Base-by-base conservation (phyloP, 1,140 invertebrate species). In the Ostrea denselamellosa region DNA sequence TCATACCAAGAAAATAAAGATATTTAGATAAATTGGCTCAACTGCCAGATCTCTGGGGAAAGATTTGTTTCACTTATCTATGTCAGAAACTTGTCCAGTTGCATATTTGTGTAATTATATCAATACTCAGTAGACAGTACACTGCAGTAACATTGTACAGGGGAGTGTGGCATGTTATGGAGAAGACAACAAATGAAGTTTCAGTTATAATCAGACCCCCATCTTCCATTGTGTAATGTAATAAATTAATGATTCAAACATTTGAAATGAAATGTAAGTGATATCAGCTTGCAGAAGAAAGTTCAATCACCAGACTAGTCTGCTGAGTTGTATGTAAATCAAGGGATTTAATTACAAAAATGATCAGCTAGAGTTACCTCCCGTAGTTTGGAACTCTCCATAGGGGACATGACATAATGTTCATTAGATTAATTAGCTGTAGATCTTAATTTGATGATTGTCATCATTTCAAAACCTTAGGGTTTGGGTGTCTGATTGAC, bases 1-100 rank as follows among this genome's bases (percentile, higher is more conserved):
- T 83, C 82, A 83, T 83, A 83, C 44, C 52, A 54, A 83, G 82
- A 83, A 83, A 83, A 83, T 83, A 54, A 54, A 83, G 82, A 83
- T 83, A 83, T 83, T 83, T 83, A 54, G 82, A 83, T 83, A 83
- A 77, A 77, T 83, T 83, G 52, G 82, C 44, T 83, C 19, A 83
- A 83, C 82, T 83, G 44, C 44, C 82, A 77, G 44, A 83, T 83
- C 82, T 83, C 82, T 22, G 8, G 82, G 52, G 82, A 83, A 54
- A 83, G 44, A 83, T 83, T 52, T 83, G 44, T 83, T 83, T 83
- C 82, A 83, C 51, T 83, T 83, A 83, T 83, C 82, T 83, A 54
- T 83, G 44, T 53, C 82, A 53, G 52, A 53, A 53, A 83, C 82
- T 53, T 53, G 44, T 54, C 44, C 52, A 83, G 82, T 83, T 83